Evolutionary conservation across 2,888 invertebrate genomes (phyloP), one percentile per base, ranked within the genome.

Genomic region (Drosophila sordidula): DNA sequence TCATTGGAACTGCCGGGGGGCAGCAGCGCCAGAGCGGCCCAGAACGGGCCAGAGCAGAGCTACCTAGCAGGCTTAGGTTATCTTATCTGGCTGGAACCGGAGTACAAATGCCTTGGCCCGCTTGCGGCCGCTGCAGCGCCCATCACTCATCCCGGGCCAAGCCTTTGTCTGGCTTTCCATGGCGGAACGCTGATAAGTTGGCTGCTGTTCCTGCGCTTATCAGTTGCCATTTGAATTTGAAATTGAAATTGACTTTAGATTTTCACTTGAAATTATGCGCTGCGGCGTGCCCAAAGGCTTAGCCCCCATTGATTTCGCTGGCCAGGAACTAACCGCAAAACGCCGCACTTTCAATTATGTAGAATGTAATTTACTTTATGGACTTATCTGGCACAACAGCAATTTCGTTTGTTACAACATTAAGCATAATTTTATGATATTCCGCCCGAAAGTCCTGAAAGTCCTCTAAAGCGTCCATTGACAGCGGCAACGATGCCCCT

Each of bases 391-490:
- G 76, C 80, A 89, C 85, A 90, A 89, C 89, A 90, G 90, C 90
- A 89, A 91, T 91, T 91, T 91, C 90, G 89, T 50, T 58, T 67
- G 86, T 87, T 66, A 85, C 86, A 88, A 90, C 91, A 90, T 91
- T 91, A 89, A 91, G 89, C 89, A 90, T 92, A 91, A 91, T 91
- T 92, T 92, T 90, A 92, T 91, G 90, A 87, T 49, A 52, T 44
- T 88, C 56, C 34, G 62, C 62, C 29, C 29, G 29, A 18, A 18
- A 18, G 18, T 22, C 22, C 22, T 62, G 64, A 87, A 81, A 77
- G 71, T 74, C 55, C 55, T 42, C 77, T 74, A 77, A 87, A 72
- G 70, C 71, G 87, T 79, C 65, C 73, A 77, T 78, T 76, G 85
- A 73, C 72, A 78, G 78, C 36, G 50, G 25, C 59, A 12, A 61